Evolutionary conservation across 2,113 vertebrate genomes (phyloP), one percentile per base, ranked within the genome.

Genomic region (Petroica traversi): DNA sequence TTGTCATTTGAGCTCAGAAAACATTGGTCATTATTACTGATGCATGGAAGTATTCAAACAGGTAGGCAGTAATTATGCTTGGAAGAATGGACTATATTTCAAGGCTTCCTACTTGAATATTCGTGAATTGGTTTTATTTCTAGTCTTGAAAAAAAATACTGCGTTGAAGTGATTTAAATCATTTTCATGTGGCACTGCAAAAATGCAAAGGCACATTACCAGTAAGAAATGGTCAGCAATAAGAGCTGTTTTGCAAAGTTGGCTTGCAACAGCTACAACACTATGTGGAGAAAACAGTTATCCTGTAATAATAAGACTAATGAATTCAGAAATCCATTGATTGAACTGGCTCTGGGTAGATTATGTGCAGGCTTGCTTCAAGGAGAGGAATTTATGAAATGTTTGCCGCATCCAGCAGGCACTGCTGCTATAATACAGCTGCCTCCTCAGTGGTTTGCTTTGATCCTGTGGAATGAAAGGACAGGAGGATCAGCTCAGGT

Each of bases 271-370:
- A 79, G 38, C 95, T 89, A 89, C 89, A 93, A 46, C 85, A 61
- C 88, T 94, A 84, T 94, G 85, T 97, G 95, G 80, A 97, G 90
- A 94, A 97, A 97, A 95, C 97, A 88, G 97, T 97, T 97, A 86
- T 94, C 93, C 97, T 97, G 93, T 97, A 98, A 98, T 99, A 99
- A 99, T 98, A 98, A 98, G 98, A 97, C 98, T 99, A 99, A 99
- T 99, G 98, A 99, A 99, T 99, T 99, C 98, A 98, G 98, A 98
- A 99, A 98, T 98, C 98, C 98, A 99, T 99, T 99, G 99, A 99
- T 99, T 99, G 98, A 98, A 98, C 98, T 98, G 98, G 98, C 98
- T 99, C 98, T 98, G 98, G 98, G 97, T 98, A 99, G 99, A 99
- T 99, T 99, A 99, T 98, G 98, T 98, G 98, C 98, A 99, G 98